Conservation (phyloP, 2,113 vertebrate genomes). For the Desmodus rotundus region DNA sequence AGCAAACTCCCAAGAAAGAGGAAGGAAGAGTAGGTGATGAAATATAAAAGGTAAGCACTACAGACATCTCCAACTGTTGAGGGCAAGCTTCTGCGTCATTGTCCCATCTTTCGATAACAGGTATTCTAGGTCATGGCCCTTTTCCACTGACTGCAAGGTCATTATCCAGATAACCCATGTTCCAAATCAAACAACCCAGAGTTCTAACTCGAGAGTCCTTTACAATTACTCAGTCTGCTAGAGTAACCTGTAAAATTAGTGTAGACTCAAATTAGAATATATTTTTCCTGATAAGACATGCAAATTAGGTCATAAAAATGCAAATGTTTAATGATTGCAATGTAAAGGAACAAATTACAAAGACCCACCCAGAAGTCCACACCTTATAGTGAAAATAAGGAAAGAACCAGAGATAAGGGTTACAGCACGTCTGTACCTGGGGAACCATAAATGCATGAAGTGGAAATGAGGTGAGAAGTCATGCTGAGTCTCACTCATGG, state of each 20-base stretch:
- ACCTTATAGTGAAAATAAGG: slow-evolving; percentile 11
- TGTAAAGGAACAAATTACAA: slow-evolving; percentile 52
- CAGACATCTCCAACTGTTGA: not conserved
- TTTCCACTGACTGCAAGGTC: not conserved
- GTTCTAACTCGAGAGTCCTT: not conserved
- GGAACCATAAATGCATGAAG: not conserved
- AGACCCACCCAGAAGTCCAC: not conserved
- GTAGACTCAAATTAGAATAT: not conserved
- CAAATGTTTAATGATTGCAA: slow-evolving; percentile 34
- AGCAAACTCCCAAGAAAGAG: not conserved
- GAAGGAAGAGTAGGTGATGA: not conserved
- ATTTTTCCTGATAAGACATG: slow-evolving; percentile 34
- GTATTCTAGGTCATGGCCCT: not conserved
- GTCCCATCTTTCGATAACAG: not conserved
- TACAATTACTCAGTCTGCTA: not conserved
- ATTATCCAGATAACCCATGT: not conserved
- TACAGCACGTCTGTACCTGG: not conserved
- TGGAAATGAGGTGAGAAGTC: not conserved
- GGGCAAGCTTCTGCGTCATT: not conserved
- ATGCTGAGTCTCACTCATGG: not conserved
- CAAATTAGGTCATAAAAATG: slow-evolving; percentile 35
- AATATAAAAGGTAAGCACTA: not conserved
- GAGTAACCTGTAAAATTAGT: not conserved
- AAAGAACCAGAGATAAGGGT: slow-evolving; percentile 24
- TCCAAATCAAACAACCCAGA: not conserved